Base-by-base conservation (phyloP, 2,888 invertebrate species). In the Tholera decimalis region DNA sequence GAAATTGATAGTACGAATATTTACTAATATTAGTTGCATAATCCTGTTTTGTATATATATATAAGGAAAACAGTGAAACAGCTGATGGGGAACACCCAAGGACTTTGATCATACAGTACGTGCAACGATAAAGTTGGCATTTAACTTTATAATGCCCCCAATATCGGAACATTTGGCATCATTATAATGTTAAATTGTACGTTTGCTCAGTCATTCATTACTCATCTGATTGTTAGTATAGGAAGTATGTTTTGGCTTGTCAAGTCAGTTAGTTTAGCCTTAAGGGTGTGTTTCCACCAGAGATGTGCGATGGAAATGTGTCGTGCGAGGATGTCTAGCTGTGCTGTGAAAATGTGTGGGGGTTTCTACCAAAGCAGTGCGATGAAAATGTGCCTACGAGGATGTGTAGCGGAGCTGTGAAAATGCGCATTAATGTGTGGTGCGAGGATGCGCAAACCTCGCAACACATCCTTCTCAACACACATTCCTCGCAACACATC, bases 1-100 rank as follows among this genome's bases (percentile, higher is more conserved):
- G 11, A 35, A n/a, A 35, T 35, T 1, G 15, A 35, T 6, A 15
- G 35, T 35, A 35, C 3, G 11, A n/a, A n/a, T 43, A 13, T 1
- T 3, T 5, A 18, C 4, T 18, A 37, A 22, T 8, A 44, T 22
- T 3, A n/a, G 9, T 24, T 24, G n/a, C 15, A 20, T 8, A 33
- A 39, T 46, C 46, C 20, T 26, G 24, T 64, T 57, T 46, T 9
- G 13, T 18, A 20, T 26, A 46, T n/a, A n/a, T n/a, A 20, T 41
- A 50, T 26, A 46, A 56, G 57, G 44, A 68, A 55, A 37, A 64
- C 37, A 24, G 22, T 20, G n/a, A 37, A 68, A 24, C 68, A 56
- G 57, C 69, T 68, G 63, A 20, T 67, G 15, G 13, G n/a, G 9
- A 63, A 64, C 24, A 20, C 11, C n/a, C 13, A 20, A 24, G 24